Conservation (phyloP, 2,888 invertebrate species). For the Onchidella celtica region DNA sequence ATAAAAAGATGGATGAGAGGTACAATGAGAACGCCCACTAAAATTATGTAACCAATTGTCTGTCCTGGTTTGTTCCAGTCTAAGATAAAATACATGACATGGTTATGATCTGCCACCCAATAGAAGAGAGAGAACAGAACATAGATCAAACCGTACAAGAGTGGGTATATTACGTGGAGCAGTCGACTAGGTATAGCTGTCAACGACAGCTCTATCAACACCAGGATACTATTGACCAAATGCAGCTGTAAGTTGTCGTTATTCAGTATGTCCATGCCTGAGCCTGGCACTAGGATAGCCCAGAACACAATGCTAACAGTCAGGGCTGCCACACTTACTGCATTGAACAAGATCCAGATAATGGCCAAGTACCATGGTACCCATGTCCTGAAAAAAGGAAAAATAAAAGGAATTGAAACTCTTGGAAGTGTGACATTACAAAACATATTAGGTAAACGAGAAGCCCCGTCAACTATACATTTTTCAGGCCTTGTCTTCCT, state of each 20-base stretch:
- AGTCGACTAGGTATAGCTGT: slow-evolving; percentile 69
- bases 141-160: slow-evolving; percentile 69
- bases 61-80: slow-evolving; percentile 72
- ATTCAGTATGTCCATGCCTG: slow-evolving; percentile 29
- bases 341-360: slow-evolving; percentile 68
- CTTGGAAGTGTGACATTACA: too few species aligned
- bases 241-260: slow-evolving; percentile 70
- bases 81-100: slow-evolving; percentile 73
- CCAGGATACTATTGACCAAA: slow-evolving; percentile 69
- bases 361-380: slow-evolving; percentile 54
- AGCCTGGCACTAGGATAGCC: slow-evolving; percentile 64
- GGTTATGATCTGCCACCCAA: slow-evolving; percentile 68
- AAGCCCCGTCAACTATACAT: too few species aligned
- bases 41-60: slow-evolving; percentile 58
- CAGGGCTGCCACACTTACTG: slow-evolving; percentile 60
- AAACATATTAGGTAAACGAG: too few species aligned
- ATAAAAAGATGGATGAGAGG: slow-evolving; percentile 65
- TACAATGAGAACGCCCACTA: slow-evolving; percentile 63
- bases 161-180: slow-evolving; percentile 68
- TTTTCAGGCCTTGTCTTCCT: too few species aligned
- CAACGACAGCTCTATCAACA: slow-evolving; percentile 68
- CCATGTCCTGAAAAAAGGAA: background rate
- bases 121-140: slow-evolving; percentile 70
- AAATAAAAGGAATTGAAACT: background rate
- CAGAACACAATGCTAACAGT: slow-evolving; percentile 75